Percentiles rank a stretch among this genome's conserved stretches.
Evolutionary conservation across 1,140 invertebrate species (phyloP).

Genomic region (Penaeus vannamei): DNA sequence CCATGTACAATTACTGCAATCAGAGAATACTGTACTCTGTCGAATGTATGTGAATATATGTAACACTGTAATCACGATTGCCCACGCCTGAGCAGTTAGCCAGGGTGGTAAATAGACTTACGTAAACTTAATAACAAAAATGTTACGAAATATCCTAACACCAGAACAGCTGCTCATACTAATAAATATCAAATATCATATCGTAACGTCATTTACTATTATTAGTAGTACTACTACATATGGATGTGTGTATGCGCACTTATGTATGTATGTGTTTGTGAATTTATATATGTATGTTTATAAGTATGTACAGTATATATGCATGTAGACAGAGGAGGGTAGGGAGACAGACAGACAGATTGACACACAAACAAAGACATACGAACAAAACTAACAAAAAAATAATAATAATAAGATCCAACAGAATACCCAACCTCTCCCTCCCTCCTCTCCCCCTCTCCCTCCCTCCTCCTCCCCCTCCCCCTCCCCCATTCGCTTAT

Average conservation of each 20-base stretch:
- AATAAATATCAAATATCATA: neutral
- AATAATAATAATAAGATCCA: neutral
- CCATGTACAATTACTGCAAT: too few species aligned
- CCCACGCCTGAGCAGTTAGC: too few species aligned
- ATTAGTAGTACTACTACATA: neutral
- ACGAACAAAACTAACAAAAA: neutral
- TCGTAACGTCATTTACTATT: neutral
- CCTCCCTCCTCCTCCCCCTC: neutral
- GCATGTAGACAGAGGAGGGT: neutral
- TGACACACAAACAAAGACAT: neutral
- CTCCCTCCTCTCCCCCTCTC: neutral
- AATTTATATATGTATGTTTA: neutral
- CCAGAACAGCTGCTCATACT: too few species aligned
- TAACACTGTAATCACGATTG: too few species aligned
- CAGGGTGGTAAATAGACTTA: too few species aligned
- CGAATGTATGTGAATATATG: too few species aligned
- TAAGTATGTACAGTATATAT: conserved; percentile 6
- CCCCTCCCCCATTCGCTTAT: neutral
- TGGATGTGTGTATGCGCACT: neutral
- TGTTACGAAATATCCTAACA: too few species aligned
- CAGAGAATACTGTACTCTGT: too few species aligned
- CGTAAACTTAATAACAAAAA: too few species aligned
- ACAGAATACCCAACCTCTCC: neutral
- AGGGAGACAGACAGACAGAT: neutral
- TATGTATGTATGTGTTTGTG: neutral